phyloP scores from a whole-genome alignment of 2,888 invertebrate genomes.

The Liopterus haemorrhoidalis region DNA sequence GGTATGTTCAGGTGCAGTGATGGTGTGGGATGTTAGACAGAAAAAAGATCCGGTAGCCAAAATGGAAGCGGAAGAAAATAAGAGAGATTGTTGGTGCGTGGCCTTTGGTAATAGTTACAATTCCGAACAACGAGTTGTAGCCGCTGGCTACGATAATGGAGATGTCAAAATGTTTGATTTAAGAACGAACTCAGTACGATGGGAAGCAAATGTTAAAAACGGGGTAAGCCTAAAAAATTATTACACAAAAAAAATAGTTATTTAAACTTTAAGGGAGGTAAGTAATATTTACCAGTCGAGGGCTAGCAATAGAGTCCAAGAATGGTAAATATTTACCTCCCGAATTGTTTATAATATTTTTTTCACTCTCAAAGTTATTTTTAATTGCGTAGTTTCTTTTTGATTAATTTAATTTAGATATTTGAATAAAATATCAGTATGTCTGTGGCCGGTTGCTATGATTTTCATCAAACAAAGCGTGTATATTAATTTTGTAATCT shows the following conservation, averaged over 20 bases:
- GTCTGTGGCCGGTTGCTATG: too few species aligned
- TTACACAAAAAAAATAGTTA: too few species aligned
- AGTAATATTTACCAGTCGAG: too few species aligned
- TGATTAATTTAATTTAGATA: too few species aligned
- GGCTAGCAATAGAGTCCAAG: too few species aligned
- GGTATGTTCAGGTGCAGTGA: conserved; percentile 82
- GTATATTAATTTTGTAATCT: too few species aligned
- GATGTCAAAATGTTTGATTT: conserved; percentile 92
- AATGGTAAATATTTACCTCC: too few species aligned
- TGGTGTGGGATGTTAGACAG: conserved; percentile 93
- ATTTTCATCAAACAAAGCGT: too few species aligned
- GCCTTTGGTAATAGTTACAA: conserved; percentile 88
- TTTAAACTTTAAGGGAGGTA: too few species aligned
- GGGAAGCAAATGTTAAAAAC: conserved; percentile 90
- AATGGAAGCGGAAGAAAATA: conserved; percentile 70
- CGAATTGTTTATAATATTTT: too few species aligned
- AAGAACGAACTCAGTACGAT: conserved; percentile 71
- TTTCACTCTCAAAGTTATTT: neutral
- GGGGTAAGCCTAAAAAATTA: conserved; percentile 63
- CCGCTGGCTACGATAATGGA: conserved; percentile 94
- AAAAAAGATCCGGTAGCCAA: conserved; percentile 82
- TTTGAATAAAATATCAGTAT: too few species aligned
- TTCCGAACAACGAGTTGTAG: conserved; percentile 76
- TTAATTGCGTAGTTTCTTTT: too few species aligned
- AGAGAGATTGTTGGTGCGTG: conserved; percentile 90